Evolutionary conservation across 1,140 invertebrate genomes (phyloP).

Genomic region (Heliconius congener): DNA sequence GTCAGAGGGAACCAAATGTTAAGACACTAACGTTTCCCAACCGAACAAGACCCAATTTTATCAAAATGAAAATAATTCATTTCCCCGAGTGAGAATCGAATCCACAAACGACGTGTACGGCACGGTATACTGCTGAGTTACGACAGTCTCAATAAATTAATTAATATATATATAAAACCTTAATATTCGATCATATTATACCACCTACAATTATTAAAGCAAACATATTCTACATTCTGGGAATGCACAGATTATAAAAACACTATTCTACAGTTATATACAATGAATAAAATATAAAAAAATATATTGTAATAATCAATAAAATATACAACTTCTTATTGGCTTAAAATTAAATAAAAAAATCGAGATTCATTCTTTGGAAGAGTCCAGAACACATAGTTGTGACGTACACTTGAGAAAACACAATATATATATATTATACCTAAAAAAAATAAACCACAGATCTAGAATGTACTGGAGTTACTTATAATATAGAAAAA

Average conservation of each 20-base stretch:
- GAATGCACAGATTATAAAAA: slow-evolving; percentile 61
- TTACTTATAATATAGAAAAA: not conserved
- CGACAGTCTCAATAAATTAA: not conserved
- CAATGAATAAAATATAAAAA: slow-evolving; percentile 65
- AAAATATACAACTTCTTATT: slow-evolving; percentile 41
- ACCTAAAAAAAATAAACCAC: slow-evolving; percentile 15
- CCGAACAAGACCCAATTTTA: too few species aligned
- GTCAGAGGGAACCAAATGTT: too few species aligned
- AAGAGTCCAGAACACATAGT: slow-evolving; percentile 42
- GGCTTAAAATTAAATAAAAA: slow-evolving; percentile 43
- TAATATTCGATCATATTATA: slow-evolving; percentile 37
- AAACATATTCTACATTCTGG: slow-evolving; percentile 71
- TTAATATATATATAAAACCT: slow-evolving; percentile 10
- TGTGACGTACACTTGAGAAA: not conserved
- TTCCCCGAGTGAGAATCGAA: too few species aligned
- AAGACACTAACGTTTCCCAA: too few species aligned
- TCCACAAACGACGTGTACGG: too few species aligned
- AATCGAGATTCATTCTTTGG: slow-evolving; percentile 66
- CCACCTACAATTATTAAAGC: slow-evolving; percentile 68
- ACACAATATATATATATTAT: not conserved
- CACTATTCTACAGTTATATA: slow-evolving; percentile 58
- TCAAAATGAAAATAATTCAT: too few species aligned
- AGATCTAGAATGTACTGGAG: slow-evolving; percentile 19
- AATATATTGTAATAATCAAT: slow-evolving; percentile 59
- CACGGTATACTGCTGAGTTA: too few species aligned